phyloP scores from a whole-genome alignment of 2,888 invertebrate species.

The Thecophora atra region DNA sequence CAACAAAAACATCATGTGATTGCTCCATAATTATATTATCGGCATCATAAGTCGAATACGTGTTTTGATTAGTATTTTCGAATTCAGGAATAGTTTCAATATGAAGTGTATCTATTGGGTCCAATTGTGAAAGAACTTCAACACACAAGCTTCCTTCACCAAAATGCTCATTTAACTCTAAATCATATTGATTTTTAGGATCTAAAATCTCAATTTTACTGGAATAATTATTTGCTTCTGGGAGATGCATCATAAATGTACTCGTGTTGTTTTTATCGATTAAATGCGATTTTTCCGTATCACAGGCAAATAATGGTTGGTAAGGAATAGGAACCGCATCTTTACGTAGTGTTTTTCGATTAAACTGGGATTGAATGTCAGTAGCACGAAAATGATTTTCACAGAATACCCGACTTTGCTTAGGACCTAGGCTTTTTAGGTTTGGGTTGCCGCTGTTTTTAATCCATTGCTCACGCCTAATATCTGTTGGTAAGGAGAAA shows the following conservation, averaged over 20 bases:
- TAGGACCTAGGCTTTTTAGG: constrained; percentile 40
- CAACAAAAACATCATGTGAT: neutral
- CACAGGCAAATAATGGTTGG: neutral
- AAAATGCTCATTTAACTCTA: neutral
- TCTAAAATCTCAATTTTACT: neutral
- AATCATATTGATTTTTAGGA: neutral
- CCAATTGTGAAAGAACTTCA: neutral
- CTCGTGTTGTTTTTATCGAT: neutral
- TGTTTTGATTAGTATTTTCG: no score
- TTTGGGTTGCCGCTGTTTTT: constrained; percentile 51
- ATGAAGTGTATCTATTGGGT: neutral
- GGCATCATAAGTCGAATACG: neutral
- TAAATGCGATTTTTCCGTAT: neutral
- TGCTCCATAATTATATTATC: neutral
- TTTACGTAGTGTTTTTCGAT: constrained; percentile 46
- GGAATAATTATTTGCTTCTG: neutral
- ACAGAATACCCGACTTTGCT: constrained; percentile 46
- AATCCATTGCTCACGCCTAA: constrained; percentile 50
- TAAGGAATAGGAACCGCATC: constrained; percentile 46
- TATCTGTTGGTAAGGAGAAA: constrained; percentile 49
- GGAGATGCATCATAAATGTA: no score
- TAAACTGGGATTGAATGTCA: constrained; percentile 47
- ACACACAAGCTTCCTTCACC: neutral
- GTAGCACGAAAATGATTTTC: constrained; percentile 50
- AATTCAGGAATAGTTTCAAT: no score